Base-by-base conservation (phyloP, 2,888 invertebrate species). In the Scrobipalpa atriplicella region DNA sequence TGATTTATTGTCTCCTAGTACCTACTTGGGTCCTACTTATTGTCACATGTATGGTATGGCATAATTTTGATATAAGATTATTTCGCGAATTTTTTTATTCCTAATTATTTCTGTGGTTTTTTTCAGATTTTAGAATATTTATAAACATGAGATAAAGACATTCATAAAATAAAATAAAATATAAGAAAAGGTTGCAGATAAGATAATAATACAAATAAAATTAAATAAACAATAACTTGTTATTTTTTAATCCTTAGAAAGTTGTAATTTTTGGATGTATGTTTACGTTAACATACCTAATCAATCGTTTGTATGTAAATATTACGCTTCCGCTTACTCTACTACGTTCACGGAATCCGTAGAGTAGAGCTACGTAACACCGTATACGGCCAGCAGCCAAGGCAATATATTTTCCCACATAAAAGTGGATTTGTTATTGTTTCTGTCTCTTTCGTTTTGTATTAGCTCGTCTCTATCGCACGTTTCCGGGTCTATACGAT, bases 371-470 rank as follows among this genome's bases (percentile, higher is more conserved):
- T 18, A 36, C 52, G 47, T 29, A 43, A 29, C 29, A 38, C 36
- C 58, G 38, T 16, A 47, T 69, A 67, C 67, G 70, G 68, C 66
- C 65, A 67, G 66, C 70, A 71, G 70, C 68, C 70, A 72, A 68
- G 51, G 51, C 39, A 66, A 52, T 52, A 21, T 8, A 64, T 66
- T 68, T 65, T 62, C 65, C 63, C 51, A 43, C 58, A 64, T 67
- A 78, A 81, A 81, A 82, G 79, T 81, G 77, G 79, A 80, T 84
- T 86, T 89, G 87, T 90, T 87, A 85, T 89, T 88, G 83, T 88
- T 86, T 79, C 76, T 65, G 69, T 87, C 86, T 81, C 84, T 79
- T 16, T 66, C 67, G 73, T 78, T 84, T 78, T 71, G 68, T 74
- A 72, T 75, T 73, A 68, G 16, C 39, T 11, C 21, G 68, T 81